Conservation (phyloP, 2,888 invertebrate genomes). For the Steinernema carpocapsae region DNA sequence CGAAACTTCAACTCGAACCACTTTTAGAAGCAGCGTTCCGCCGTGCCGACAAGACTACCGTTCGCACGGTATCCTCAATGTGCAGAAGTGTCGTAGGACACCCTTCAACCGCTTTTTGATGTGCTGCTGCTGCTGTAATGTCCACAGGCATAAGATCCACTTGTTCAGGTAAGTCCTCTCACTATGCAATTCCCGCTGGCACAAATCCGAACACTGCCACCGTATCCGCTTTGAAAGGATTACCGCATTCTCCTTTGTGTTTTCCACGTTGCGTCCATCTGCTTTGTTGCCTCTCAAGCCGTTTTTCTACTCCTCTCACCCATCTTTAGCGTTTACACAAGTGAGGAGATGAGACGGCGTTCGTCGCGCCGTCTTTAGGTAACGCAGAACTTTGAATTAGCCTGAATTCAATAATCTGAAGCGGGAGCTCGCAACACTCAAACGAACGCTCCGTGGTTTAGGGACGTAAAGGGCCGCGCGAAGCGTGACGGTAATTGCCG, state of each 20-base stretch:
- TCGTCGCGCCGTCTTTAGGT: slow-evolving; percentile 21
- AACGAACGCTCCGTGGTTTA: not conserved
- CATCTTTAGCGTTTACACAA: not conserved
- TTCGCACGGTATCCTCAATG: not conserved
- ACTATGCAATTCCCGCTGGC: not conserved
- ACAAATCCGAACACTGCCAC: not conserved
- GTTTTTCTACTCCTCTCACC: not conserved
- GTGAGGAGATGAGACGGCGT: not conserved
- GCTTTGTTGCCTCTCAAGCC: slow-evolving; percentile 1
- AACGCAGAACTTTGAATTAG: slow-evolving; percentile 27
- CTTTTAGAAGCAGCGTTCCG: not conserved
- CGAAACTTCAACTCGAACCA: not conserved
- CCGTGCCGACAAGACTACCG: not conserved
- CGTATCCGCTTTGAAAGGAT: not conserved
- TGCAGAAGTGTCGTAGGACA: not conserved
- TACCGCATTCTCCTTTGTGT: not conserved
- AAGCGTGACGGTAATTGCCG: not conserved
- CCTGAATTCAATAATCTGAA: slow-evolving; percentile 27
- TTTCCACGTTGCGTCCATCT: not conserved
- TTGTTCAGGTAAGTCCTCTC: slow-evolving; percentile 58
- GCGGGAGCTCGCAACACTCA: slow-evolving; percentile 22
- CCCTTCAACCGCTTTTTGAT: slow-evolving; percentile 6
- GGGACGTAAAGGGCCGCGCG: not conserved
- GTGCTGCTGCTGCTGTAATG: slow-evolving; percentile 62
- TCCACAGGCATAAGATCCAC: slow-evolving; percentile 68